Evolutionary conservation across 1,140 invertebrate genomes (phyloP).

Genomic region (Caligus rogercresseyi): DNA sequence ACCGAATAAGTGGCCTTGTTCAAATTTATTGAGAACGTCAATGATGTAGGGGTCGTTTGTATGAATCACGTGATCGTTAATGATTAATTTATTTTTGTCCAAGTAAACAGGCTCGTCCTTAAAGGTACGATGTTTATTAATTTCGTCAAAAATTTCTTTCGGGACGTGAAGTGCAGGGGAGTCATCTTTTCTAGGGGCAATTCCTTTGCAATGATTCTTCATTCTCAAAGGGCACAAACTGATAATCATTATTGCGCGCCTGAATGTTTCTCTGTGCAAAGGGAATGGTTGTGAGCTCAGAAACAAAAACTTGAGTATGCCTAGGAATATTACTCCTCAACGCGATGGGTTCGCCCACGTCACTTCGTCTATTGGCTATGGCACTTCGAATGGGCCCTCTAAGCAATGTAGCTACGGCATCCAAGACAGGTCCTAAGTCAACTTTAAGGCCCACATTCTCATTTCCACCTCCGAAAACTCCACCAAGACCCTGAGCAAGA

Average conservation of each 20-base stretch:
- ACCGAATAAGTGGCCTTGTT: slow-evolving; percentile 16
- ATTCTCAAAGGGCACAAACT: slow-evolving; percentile 7
- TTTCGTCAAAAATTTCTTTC: neutral
- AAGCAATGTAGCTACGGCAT: slow-evolving; percentile 18
- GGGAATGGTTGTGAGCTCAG: slow-evolving; percentile 8
- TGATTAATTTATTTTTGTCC: slow-evolving; percentile 1
- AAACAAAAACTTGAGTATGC: slow-evolving; percentile 1
- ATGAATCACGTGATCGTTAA: slow-evolving; percentile 11
- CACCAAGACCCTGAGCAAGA: slow-evolving; percentile 2
- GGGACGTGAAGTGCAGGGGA: neutral
- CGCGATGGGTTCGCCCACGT: neutral
- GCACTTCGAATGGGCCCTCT: slow-evolving; percentile 19
- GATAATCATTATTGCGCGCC: neutral
- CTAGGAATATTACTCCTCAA: neutral
- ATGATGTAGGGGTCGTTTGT: slow-evolving; percentile 6
- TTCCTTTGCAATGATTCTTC: neutral
- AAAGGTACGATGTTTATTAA: neutral
- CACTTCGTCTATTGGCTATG: slow-evolving; percentile 18
- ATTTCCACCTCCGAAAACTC: slow-evolving; percentile 4
- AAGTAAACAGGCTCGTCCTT: neutral
- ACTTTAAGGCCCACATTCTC: slow-evolving; percentile 1
- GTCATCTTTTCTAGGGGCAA: neutral
- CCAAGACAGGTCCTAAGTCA: slow-evolving; percentile 17
- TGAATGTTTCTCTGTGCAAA: neutral
- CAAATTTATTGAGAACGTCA: slow-evolving; percentile 15